Evolutionary conservation across 35 echinoderm and acorn worm species (phyloP).

Genomic region (Ptychodera flava): DNA sequence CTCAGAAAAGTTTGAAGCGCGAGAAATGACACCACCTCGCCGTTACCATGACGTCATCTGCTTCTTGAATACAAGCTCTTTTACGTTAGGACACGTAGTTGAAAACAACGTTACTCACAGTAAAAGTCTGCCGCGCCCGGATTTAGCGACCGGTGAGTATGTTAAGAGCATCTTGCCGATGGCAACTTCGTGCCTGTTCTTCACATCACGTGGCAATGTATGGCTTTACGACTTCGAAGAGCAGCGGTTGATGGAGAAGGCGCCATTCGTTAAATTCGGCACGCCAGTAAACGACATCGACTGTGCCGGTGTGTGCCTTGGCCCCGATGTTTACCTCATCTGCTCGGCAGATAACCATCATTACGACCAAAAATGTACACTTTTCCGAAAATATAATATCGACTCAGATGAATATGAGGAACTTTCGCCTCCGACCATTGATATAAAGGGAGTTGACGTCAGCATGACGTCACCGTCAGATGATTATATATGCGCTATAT

Average conservation of each 20-base stretch:
- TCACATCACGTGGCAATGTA: not conserved
- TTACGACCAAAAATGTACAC: not conserved
- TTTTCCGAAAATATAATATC: not conserved
- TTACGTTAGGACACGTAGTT: no score
- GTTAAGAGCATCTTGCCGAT: not conserved
- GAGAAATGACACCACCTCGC: not conserved
- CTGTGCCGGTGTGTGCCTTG: not conserved
- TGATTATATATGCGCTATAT: not conserved
- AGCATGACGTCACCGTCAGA: no score
- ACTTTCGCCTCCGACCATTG: not conserved
- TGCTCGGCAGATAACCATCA: not conserved
- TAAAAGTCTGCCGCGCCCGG: no score
- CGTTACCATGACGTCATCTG: not conserved
- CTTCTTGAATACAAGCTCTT: no score
- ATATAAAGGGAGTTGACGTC: no score
- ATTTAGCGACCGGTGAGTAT: no score
- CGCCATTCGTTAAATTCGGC: not conserved
- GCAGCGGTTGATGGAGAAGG: not conserved
- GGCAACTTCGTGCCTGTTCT: not conserved
- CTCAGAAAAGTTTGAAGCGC: not conserved
- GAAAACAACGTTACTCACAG: no score
- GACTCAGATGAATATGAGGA: not conserved
- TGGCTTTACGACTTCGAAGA: not conserved
- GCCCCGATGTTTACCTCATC: not conserved
- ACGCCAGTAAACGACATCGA: not conserved